Percentiles rank a stretch among this genome's conserved stretches.
phyloP scores from a whole-genome alignment of 2,113 vertebrate genomes.

The Todiramphus saurophagus region DNA sequence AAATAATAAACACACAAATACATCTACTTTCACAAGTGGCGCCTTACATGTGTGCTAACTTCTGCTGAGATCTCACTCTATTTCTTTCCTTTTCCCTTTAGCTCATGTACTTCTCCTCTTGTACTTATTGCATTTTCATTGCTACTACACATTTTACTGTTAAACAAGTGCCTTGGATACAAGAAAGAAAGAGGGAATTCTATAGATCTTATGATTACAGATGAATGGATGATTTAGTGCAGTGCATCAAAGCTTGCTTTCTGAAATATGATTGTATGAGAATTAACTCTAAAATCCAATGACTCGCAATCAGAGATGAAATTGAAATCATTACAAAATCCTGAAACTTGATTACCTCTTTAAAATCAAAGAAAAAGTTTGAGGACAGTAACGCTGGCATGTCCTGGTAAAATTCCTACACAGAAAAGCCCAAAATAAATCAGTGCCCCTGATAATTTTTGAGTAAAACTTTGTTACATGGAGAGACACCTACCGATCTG shows the following conservation, averaged over 20 bases:
- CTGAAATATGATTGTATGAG: not conserved
- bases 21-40: not conserved
- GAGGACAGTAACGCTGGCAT: not conserved
- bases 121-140: not conserved
- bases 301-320: not conserved
- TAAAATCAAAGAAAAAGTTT: not conserved
- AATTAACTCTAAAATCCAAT: not conserved
- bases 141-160: not conserved
- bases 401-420: not conserved
- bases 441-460: not conserved
- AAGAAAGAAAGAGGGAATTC: not conserved
- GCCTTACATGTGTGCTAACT: not conserved
- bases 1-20: not conserved
- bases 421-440: not conserved
- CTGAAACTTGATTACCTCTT: not conserved
- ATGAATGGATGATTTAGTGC: not conserved
- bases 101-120: not conserved
- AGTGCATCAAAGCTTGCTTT: not conserved
- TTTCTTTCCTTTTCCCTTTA: not conserved
- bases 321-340: not conserved
- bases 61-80: not conserved
- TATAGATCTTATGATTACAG: not conserved
- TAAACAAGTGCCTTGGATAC: not conserved
- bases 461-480: not conserved
- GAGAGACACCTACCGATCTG: slow-evolving; percentile 89